A percentile compares a stretch with the other conserved stretches of the same genome.
Conservation (phyloP, 2,888 invertebrate species). For the Meandrusa payeni region DNA sequence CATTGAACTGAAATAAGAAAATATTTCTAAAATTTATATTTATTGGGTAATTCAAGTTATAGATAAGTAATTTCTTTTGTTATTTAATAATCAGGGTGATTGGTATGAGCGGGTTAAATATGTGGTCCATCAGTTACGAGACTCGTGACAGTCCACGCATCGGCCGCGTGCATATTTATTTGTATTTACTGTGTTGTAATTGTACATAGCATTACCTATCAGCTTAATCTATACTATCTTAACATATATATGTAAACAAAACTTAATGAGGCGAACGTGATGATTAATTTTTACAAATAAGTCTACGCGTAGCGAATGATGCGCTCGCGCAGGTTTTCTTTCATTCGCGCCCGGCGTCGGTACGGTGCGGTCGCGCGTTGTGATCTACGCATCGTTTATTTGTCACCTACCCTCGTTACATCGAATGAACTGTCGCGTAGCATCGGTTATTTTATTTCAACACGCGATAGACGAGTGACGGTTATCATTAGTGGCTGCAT, state of each 20-base stretch:
- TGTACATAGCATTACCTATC: conserved; percentile 48
- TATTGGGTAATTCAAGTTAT: neutral
- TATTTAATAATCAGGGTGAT: conserved; percentile 29
- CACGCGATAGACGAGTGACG: conserved; percentile 50
- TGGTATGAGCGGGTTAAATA: conserved; percentile 29
- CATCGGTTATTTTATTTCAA: conserved; percentile 21
- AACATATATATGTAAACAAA: conserved; percentile 43
- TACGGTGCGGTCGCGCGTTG: conserved; percentile 35
- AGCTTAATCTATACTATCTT: conserved; percentile 32
- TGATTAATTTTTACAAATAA: conserved; percentile 56
- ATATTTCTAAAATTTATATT: neutral
- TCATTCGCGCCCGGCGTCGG: conserved; percentile 33
- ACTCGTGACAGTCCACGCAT: conserved; percentile 65
- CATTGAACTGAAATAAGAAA: conserved; percentile 4
- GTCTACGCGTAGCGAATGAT: conserved; percentile 40
- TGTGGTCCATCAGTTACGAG: conserved; percentile 43
- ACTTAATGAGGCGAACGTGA: conserved; percentile 45
- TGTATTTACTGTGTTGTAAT: conserved; percentile 43
- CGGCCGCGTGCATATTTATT: conserved; percentile 53
- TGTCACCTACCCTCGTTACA: conserved; percentile 41
- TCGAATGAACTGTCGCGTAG: conserved; percentile 24
- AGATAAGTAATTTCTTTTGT: conserved; percentile 8
- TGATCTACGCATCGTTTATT: conserved; percentile 23
- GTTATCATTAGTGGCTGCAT: conserved; percentile 55
- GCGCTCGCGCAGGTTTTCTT: conserved; percentile 25